These are phyloP conservation scores for Hemicordylus capensis DNA, from an alignment of 2,113 vertebrate species.

Conservation along the genomic window DNA sequence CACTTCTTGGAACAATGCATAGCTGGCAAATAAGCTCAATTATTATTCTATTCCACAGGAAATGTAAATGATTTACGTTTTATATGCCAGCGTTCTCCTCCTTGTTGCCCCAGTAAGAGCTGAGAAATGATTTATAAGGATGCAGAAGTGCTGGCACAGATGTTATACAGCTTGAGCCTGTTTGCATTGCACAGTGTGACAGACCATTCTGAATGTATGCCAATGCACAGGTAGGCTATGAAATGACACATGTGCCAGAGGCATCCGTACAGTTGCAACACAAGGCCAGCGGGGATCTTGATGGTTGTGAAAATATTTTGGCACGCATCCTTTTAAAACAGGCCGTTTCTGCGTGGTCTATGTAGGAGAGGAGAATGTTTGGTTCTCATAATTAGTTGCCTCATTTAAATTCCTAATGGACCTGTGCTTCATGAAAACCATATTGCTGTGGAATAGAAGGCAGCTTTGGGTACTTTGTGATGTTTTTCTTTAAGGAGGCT, in stretches of 20 bases:
- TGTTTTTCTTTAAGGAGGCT: neutral
- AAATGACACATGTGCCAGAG: neutral
- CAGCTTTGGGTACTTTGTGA: slow-evolving; percentile 27
- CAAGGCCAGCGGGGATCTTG: neutral
- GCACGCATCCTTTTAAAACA: slow-evolving; percentile 56
- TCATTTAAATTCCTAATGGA: slow-evolving; percentile 61
- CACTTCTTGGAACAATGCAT: slow-evolving; percentile 37
- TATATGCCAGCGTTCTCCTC: slow-evolving; percentile 68
- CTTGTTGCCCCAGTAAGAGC: slow-evolving; percentile 71
- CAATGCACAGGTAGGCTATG: slow-evolving; percentile 19
- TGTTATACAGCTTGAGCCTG: slow-evolving; percentile 59
- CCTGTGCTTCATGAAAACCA: slow-evolving; percentile 47
- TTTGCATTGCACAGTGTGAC: slow-evolving; percentile 52
- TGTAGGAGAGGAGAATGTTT: slow-evolving; percentile 31
- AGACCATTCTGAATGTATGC: neutral
- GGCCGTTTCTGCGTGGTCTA: slow-evolving; percentile 48
- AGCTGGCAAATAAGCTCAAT: slow-evolving; percentile 71
- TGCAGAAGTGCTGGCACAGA: slow-evolving; percentile 67
- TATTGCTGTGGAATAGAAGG: slow-evolving; percentile 37
- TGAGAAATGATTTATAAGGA: slow-evolving; percentile 72
- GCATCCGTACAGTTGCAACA: slow-evolving; percentile 2
- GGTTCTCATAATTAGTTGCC: slow-evolving; percentile 64
- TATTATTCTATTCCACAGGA: slow-evolving; percentile 75
- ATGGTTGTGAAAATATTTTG: slow-evolving; percentile 39
- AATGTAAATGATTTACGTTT: slow-evolving; percentile 69